These are phyloP conservation scores for Ceryle rudis DNA, from an alignment of 2,797 vertebrate species.

Conservation along the genomic window DNA sequence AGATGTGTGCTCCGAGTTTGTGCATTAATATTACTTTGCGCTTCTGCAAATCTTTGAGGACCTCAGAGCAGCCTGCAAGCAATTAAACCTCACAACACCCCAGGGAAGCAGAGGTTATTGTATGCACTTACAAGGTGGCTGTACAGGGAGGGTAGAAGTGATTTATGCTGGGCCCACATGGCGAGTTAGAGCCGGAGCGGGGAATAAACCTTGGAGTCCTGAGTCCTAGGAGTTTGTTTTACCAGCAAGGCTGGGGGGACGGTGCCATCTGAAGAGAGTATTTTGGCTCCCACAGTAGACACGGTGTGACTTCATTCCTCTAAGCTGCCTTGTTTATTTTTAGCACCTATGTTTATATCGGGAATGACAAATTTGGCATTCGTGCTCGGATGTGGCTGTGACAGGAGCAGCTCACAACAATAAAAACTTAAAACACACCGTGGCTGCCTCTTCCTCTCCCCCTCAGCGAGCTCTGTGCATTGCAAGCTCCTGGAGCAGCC, in stretches of 20 bases:
- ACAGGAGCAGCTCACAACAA: conserved; percentile 21
- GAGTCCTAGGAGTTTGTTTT: not conserved
- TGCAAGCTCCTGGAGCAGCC: not conserved
- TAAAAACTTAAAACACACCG: not conserved
- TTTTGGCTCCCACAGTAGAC: not conserved
- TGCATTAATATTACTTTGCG: not conserved
- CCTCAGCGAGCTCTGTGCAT: accelerated
- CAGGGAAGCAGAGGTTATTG: conserved; percentile 11
- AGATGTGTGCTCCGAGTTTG: not conserved
- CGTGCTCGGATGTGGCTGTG: conserved; percentile 11
- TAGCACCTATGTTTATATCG: conserved; percentile 28
- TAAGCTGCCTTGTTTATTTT: conserved; percentile 34
- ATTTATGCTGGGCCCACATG: not conserved
- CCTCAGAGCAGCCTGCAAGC: not conserved
- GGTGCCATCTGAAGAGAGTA: not conserved
- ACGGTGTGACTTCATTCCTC: not conserved
- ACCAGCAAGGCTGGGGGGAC: not conserved
- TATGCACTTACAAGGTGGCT: not conserved
- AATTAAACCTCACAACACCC: conserved; percentile 26
- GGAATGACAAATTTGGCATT: conserved; percentile 26
- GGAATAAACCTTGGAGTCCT: not conserved
- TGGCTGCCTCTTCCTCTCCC: not conserved
- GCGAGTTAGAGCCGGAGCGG: not conserved
- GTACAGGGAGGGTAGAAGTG: not conserved
- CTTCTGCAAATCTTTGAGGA: not conserved